Base-by-base conservation (phyloP, 2,888 invertebrate genomes). In the Labia minor region DNA sequence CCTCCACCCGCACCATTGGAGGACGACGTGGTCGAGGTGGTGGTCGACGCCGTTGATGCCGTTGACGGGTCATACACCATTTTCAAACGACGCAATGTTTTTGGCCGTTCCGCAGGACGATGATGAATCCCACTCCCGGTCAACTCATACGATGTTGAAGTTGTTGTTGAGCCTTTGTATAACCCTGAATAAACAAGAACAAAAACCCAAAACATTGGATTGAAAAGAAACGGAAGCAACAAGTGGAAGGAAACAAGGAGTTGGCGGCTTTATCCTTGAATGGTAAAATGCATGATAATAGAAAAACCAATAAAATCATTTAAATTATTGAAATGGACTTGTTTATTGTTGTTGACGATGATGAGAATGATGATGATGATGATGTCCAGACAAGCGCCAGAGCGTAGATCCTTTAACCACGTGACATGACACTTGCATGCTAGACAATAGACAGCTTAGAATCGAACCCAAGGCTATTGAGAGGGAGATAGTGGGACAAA, bases 141-240 rank as follows among this genome's bases (percentile, higher is more conserved):
- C 3, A 14, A 4, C 14, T 49, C n/a, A 16, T 49, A 49, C 49
- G 68, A 85, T 77, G 84, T 84, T 74, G 86, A 80, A 71, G 85
- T 84, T 75, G 87, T 85, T 69, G 88, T 85, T 67, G 91, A 90
- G 73, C 92, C 91, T 79, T 90, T 91, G 77, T 90, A 85, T 74
- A 92, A 83, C 77, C 92, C 92, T 86, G 83, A 68, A 77, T 77
- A 21, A 66, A 76, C 78, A 74, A 20, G 21, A 21, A 14, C n/a
- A 66, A 18, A 26, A 26, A 26, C 26, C 26, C 26, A 26, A 26
- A n/a, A 26, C 8, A 26, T 26, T 26, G 3, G 3, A 26, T 26
- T 6, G 26, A 3, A 6, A 6, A 26, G 26, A n/a, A n/a, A n/a
- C n/a, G 4, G 26, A 26, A 26, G 26, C 26, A 26, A 26, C 26